phyloP scores from a whole-genome alignment of 2,797 vertebrate species.

The Poecilia gillii region DNA sequence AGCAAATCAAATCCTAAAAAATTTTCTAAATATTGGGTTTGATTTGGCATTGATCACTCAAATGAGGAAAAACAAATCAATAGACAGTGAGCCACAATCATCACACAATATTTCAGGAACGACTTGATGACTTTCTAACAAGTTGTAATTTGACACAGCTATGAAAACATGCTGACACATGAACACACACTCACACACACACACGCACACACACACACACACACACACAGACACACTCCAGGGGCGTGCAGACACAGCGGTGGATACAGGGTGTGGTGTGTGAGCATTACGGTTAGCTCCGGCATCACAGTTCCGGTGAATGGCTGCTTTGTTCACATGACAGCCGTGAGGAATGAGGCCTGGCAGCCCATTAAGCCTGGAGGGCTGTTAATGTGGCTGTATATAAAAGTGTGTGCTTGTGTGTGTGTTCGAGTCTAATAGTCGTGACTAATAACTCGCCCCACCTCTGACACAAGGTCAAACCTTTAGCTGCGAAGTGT shows the following conservation, averaged over 20 bases:
- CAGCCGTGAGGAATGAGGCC: constrained; percentile 82
- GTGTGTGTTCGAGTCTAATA: constrained; percentile 68
- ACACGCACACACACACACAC: constrained; percentile 5
- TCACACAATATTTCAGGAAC: constrained; percentile 58
- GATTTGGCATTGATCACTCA: background rate
- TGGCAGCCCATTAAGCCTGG: constrained; percentile 76
- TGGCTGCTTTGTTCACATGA: constrained; percentile 85
- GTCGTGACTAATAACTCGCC: constrained; percentile 81
- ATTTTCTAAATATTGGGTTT: background rate
- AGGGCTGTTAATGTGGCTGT: constrained; percentile 63
- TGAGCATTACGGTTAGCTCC: constrained; percentile 75
- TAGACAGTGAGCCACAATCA: constrained; percentile 34
- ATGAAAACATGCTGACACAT: constrained; percentile 72
- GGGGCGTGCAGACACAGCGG: constrained; percentile 53
- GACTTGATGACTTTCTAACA: constrained; percentile 74
- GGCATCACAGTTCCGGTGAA: constrained; percentile 82
- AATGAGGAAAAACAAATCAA: background rate
- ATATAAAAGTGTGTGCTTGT: constrained; percentile 28
- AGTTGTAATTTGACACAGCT: constrained; percentile 79
- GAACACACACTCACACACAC: constrained; percentile 20
- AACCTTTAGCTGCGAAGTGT: constrained; percentile 57
- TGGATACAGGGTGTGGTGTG: constrained; percentile 74
- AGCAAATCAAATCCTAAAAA: background rate
- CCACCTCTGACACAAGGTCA: constrained; percentile 82
- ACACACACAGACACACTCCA: constrained; percentile 29